Base-by-base conservation (phyloP, 2,113 vertebrate species). In the Peromyscus maniculatus region DNA sequence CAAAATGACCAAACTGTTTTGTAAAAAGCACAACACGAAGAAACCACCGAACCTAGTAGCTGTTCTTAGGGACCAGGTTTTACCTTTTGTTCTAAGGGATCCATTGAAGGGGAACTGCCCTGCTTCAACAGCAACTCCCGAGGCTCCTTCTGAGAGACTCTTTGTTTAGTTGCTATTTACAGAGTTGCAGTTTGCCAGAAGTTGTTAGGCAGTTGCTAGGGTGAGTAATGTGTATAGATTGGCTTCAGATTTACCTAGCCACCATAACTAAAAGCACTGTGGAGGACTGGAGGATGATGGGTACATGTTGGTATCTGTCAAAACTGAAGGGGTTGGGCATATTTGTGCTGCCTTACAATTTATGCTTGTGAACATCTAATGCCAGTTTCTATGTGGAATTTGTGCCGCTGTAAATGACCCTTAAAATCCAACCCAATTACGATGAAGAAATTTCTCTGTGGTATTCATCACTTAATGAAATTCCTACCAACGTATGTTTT, bases 201-300 rank as follows among this genome's bases (percentile, higher is more conserved):
- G 75, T 94, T 95, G 84, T 96, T 95, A 83, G 89, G 94, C 66
- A 59, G 94, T 97, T 97, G 96, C 95, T 97, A 96, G 89, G 97
- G 87, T 96, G 91, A 97, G 91, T 96, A 87, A 96, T 97, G 87
- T 69, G 74, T 55, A 64, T 46, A 95, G 80, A 62, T 11, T 49
- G 80, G 91, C 49, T 93, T 83, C 89, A 92, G 82, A 67, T 9
- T 95, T 88, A 84, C 31, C 55, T 97, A 91, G 71, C 67, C 92
- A 91, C 43, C 57, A 55, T 69, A 83, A 11, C 36, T 87, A 12
- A 89, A 95, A 96, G 82, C 80, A 71, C 26, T 55, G n/a, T 24
- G 78, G 84, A 89, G 75, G 66, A 52, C 72, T 62, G 67, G 71
- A 95, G 52, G 71, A 67, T 89, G 69, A 93, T 52, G 78, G 7